These are phyloP conservation scores for Bombyx mandarina DNA, from an alignment of 1,140 invertebrate species.

Conservation along the genomic window DNA sequence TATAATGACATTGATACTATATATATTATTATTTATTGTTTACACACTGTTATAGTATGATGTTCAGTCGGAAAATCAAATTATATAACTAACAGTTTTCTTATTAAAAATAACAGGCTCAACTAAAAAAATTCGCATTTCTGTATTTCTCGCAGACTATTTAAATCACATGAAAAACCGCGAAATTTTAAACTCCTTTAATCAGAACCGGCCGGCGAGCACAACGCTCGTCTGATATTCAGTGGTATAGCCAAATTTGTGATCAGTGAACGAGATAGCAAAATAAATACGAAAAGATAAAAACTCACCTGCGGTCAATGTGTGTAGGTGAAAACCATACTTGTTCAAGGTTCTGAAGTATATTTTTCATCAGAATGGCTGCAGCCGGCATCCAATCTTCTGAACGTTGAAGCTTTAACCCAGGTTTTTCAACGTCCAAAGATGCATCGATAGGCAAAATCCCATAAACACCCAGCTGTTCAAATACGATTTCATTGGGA, in stretches of 20 bases:
- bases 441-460: slow-evolving; percentile 33
- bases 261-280: background rate
- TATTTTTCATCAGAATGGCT: slow-evolving; percentile 21
- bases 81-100: no score
- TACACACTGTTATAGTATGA: no score
- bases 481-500: slow-evolving; percentile 25
- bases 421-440: slow-evolving; percentile 20
- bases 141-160: no score
- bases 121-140: no score
- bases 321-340: slow-evolving; percentile 36
- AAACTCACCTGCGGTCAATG: slow-evolving; percentile 38
- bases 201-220: no score
- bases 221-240: no score
- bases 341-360: slow-evolving; percentile 19
- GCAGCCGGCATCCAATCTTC: slow-evolving; percentile 35
- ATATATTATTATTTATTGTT: no score
- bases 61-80: no score
- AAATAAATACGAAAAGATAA: background rate
- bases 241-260: background rate
- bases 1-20: no score
- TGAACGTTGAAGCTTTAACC: slow-evolving; percentile 15
- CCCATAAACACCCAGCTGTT: slow-evolving; percentile 56
- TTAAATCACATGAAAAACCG: no score
- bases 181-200: no score
- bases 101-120: no score